A percentile compares a stretch with the other conserved stretches of the same genome.
These are phyloP conservation scores for Artibeus jamaicensis DNA, from an alignment of 2,797 vertebrate species.

Conservation along the genomic window DNA sequence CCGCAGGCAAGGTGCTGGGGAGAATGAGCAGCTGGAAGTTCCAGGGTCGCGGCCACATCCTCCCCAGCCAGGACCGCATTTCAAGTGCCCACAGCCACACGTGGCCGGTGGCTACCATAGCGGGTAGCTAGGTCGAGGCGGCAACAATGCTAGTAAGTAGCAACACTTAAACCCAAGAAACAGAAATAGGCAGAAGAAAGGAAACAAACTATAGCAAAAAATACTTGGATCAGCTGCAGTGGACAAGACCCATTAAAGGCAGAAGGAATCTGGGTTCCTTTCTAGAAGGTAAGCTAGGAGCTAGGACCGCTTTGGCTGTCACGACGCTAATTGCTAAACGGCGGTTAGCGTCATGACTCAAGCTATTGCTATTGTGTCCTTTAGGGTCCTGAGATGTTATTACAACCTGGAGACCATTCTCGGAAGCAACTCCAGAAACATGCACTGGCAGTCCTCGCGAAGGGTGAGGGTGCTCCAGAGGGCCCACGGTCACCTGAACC, in stretches of 20 bases:
- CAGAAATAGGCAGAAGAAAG: background rate
- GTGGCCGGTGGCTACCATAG: background rate
- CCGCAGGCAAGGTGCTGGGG: background rate
- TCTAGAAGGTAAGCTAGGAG: background rate
- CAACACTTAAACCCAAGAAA: background rate
- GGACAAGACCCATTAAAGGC: background rate
- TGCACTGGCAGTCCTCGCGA: background rate
- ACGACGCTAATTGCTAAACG: rapidly evolving
- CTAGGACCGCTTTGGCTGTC: background rate
- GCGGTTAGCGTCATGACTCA: background rate
- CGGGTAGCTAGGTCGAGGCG: rapidly evolving
- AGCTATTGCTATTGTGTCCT: rapidly evolving
- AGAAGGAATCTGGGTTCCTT: background rate
- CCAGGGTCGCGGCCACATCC: background rate
- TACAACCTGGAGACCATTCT: background rate
- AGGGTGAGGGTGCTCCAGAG: rapidly evolving
- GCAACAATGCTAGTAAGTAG: background rate
- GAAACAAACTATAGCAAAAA: background rate
- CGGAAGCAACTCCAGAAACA: background rate
- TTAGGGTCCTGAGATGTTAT: background rate
- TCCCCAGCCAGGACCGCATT: background rate
- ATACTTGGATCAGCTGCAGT: background rate
- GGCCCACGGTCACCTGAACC: rapidly evolving
- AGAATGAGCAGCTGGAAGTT: background rate
- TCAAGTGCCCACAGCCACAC: background rate